phyloP scores from a whole-genome alignment of 2,797 vertebrate species.

The Avahi laniger region DNA sequence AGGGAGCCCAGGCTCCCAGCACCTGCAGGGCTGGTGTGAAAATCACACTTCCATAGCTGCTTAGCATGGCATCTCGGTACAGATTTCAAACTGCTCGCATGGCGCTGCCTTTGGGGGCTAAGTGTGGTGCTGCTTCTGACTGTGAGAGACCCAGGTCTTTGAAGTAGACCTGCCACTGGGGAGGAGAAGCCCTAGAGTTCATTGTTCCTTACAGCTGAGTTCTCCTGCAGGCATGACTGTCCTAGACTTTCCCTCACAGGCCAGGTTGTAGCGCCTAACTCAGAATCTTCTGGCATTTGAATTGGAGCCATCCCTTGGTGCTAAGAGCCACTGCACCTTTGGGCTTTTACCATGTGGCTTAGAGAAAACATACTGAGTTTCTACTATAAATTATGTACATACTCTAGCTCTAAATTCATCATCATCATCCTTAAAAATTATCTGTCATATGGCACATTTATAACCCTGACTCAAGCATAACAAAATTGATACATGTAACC shows the following conservation, averaged over 20 bases:
- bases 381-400: background rate
- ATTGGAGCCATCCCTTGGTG: background rate
- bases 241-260: background rate
- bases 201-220: background rate
- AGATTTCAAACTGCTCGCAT: background rate
- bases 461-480: no score
- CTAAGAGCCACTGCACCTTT: background rate
- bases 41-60: constrained; percentile 21
- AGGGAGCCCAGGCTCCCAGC: background rate
- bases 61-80: background rate
- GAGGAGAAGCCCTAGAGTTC: no score
- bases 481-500: no score
- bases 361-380: background rate
- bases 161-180: background rate
- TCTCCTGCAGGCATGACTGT: background rate
- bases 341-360: background rate
- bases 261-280: background rate
- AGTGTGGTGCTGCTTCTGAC: background rate
- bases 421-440: background rate
- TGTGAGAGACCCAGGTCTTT: background rate
- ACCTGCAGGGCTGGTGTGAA: constrained; percentile 17
- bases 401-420: background rate
- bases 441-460: background rate
- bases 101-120: background rate
- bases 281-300: background rate